Conservation (phyloP, 1,140 invertebrate species). For the Drosophila nigromelanica region DNA sequence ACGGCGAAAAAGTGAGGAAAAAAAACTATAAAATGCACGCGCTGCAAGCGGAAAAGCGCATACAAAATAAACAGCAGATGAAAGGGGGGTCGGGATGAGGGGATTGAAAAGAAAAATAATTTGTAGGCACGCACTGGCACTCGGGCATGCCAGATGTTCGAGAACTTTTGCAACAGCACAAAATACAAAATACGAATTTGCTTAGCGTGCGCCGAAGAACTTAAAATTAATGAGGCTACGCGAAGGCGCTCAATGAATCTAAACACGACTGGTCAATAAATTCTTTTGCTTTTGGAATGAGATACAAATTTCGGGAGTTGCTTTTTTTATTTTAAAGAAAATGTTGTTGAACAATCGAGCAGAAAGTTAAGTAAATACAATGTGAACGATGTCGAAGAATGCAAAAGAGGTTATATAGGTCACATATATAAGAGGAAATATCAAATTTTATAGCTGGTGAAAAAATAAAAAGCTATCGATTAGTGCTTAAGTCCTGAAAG, state of each 20-base stretch:
- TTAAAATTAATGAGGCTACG: slow-evolving; percentile 53
- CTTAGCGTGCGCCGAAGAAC: slow-evolving; percentile 46
- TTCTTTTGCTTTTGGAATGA: not conserved
- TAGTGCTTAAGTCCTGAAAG: no score
- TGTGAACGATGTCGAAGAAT: no score
- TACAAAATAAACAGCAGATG: slow-evolving; percentile 25
- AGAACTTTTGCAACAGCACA: slow-evolving; percentile 40
- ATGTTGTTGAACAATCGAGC: not conserved
- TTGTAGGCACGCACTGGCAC: slow-evolving; percentile 53
- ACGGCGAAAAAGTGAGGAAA: not conserved
- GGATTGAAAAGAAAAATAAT: slow-evolving; percentile 33
- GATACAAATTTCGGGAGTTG: not conserved
- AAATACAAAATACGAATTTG: slow-evolving; percentile 23
- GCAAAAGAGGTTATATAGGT: no score
- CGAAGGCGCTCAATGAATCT: slow-evolving; percentile 21
- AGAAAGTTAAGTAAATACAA: no score
- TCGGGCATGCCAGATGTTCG: slow-evolving; percentile 56
- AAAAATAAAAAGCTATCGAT: no score
- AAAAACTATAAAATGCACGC: slow-evolving; percentile 76
- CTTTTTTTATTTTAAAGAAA: slow-evolving; percentile 1
- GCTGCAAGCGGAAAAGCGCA: slow-evolving; percentile 54
- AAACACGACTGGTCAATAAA: slow-evolving; percentile 34
- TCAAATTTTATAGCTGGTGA: no score
- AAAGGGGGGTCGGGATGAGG: not conserved
- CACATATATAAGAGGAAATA: no score